Percentiles rank a stretch among this genome's conserved stretches.
phyloP scores from a whole-genome alignment of 2,888 invertebrate species.

The Osedax fenrisi region DNA sequence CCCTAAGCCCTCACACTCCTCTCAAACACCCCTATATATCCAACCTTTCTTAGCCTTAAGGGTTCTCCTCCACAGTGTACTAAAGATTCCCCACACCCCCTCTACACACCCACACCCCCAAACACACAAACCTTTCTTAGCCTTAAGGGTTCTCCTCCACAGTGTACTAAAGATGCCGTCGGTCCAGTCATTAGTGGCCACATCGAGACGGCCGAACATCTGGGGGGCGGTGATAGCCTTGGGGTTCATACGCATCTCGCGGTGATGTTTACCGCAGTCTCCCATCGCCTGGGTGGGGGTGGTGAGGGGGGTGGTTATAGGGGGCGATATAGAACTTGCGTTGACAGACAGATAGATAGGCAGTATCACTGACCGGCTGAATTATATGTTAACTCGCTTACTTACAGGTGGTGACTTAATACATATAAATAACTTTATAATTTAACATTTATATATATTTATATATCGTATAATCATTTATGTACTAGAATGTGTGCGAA shows the following conservation, averaged over 20 bases:
- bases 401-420: too few relatives aligned
- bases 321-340: too few relatives aligned
- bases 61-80: slow-evolving; percentile 86
- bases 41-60: slow-evolving; percentile 66
- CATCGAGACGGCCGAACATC: slow-evolving; percentile 90
- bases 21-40: slow-evolving; percentile 46
- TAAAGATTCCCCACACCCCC: slow-evolving; percentile 96
- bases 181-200: slow-evolving; percentile 95
- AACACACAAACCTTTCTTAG: slow-evolving; percentile 58
- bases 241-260: slow-evolving; percentile 95
- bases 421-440: too few relatives aligned
- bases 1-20: too few relatives aligned
- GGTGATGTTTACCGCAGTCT: slow-evolving; percentile 70
- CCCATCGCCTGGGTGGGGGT: slow-evolving; percentile 62
- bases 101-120: not conserved
- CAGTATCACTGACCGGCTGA: too few relatives aligned
- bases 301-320: too few relatives aligned
- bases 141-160: slow-evolving; percentile 82
- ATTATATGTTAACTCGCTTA: too few relatives aligned
- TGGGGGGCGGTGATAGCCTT: slow-evolving; percentile 91
- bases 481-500: too few relatives aligned
- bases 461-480: too few relatives aligned
- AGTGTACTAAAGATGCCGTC: slow-evolving; percentile 92
- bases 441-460: too few relatives aligned
- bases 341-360: too few relatives aligned